Conservation (phyloP, 2,113 vertebrate genomes). For the Myanophis thanlyinensis region DNA sequence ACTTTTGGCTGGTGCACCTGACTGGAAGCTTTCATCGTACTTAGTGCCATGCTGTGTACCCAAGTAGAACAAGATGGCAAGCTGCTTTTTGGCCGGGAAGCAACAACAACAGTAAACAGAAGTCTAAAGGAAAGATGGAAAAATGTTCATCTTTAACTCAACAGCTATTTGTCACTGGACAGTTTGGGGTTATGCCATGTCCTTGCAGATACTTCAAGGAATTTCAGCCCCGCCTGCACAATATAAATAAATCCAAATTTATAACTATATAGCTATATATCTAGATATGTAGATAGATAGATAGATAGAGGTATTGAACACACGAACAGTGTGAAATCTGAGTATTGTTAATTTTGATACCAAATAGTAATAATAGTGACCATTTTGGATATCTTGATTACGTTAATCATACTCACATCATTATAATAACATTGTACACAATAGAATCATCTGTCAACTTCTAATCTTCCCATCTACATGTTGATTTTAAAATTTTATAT, state of each 20-base stretch:
- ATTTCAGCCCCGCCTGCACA: neutral
- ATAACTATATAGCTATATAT: no score
- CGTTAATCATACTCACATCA: no score
- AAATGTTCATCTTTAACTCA: neutral
- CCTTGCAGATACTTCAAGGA: neutral
- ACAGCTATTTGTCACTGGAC: neutral
- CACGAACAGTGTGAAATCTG: no score
- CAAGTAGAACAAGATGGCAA: slow-evolving; percentile 20
- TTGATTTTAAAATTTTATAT: no score
- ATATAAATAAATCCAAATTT: neutral
- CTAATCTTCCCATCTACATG: no score
- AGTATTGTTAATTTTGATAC: no score
- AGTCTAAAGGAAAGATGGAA: neutral
- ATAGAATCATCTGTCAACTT: no score
- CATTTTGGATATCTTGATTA: no score
- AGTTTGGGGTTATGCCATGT: neutral
- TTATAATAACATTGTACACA: no score
- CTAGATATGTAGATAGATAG: no score
- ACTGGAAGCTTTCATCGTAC: slow-evolving; percentile 35
- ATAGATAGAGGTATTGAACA: no score
- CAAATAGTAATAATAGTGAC: no score
- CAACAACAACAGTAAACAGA: neutral
- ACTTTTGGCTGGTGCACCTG: slow-evolving; percentile 43
- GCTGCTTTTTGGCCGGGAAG: neutral
- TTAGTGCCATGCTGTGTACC: neutral